Evolutionary conservation across 2,113 vertebrate genomes (phyloP).

Genomic region (Cranoglanis bouderius): DNA sequence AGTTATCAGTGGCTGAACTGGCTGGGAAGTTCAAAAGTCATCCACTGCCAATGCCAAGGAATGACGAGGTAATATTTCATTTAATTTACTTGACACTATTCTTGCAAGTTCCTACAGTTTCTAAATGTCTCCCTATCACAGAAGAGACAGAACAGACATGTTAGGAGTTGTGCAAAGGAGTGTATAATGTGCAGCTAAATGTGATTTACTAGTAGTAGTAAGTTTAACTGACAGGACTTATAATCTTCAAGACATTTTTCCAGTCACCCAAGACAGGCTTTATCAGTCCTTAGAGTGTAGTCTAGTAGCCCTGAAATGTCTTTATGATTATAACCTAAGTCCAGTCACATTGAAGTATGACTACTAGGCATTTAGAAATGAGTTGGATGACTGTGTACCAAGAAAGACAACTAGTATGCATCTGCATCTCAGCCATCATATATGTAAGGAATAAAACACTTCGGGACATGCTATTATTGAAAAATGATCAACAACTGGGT

Average conservation of each 20-base stretch:
- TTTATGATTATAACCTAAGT: neutral
- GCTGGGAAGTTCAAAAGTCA: conserved; percentile 72
- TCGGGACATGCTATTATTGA: neutral
- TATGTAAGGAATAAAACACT: neutral
- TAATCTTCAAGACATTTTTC: neutral
- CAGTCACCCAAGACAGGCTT: neutral
- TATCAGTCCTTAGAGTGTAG: neutral
- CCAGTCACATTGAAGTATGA: neutral
- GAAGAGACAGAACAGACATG: neutral
- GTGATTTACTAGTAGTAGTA: neutral
- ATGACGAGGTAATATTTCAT: conserved; percentile 59
- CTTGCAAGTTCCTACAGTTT: neutral
- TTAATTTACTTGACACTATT: neutral
- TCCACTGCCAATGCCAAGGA: conserved; percentile 61
- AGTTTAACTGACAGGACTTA: neutral
- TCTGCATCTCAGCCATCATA: neutral
- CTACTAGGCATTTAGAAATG: neutral
- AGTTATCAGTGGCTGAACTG: conserved; percentile 73
- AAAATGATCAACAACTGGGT: neutral
- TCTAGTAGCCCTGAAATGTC: neutral
- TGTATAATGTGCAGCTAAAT: neutral
- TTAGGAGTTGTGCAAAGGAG: neutral
- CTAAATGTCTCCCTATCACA: neutral
- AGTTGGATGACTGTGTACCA: neutral
- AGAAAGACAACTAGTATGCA: neutral